phyloP scores from a whole-genome alignment of 1,140 invertebrate species.

The Lutraria rhynchaena region DNA sequence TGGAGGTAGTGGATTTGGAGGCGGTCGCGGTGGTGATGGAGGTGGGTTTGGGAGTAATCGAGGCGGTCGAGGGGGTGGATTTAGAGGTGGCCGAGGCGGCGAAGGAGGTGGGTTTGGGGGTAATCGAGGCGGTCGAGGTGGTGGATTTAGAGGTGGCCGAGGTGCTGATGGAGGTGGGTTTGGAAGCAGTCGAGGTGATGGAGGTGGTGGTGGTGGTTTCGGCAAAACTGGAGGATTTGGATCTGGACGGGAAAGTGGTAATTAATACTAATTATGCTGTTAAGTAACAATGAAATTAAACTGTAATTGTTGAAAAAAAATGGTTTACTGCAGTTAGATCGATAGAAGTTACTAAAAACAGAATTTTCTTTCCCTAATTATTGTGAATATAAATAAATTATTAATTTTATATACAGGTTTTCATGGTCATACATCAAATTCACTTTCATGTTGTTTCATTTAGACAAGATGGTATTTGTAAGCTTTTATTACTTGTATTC shows the following conservation, averaged over 20 bases:
- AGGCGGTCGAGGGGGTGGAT: not conserved
- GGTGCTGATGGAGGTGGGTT: not conserved
- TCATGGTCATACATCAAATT: no score
- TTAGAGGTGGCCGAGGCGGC: constrained; percentile 8
- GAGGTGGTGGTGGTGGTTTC: constrained; percentile 28
- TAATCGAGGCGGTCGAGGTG: constrained; percentile 45
- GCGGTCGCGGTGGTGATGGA: constrained; percentile 26
- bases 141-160: constrained; percentile 17
- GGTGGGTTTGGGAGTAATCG: constrained; percentile 6
- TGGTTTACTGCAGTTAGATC: no score
- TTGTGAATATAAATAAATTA: no score
- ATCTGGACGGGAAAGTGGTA: not conserved
- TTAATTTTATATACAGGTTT: no score
- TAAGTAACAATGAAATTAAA: no score
- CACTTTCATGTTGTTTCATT: no score
- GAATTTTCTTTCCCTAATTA: no score
- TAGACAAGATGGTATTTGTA: no score
- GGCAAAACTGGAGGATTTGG: constrained; percentile 53
- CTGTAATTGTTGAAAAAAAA: no score
- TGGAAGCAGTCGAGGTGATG: constrained; percentile 10
- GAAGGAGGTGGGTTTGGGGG: constrained; percentile 11
- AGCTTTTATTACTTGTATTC: no score
- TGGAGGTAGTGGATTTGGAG: constrained; percentile 31
- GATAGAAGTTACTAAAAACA: no score
- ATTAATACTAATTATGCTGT: not conserved